Percentiles rank a stretch among this genome's conserved stretches.
phyloP scores from a whole-genome alignment of 2,888 invertebrate species.

The Zootermopsis nevadensis region DNA sequence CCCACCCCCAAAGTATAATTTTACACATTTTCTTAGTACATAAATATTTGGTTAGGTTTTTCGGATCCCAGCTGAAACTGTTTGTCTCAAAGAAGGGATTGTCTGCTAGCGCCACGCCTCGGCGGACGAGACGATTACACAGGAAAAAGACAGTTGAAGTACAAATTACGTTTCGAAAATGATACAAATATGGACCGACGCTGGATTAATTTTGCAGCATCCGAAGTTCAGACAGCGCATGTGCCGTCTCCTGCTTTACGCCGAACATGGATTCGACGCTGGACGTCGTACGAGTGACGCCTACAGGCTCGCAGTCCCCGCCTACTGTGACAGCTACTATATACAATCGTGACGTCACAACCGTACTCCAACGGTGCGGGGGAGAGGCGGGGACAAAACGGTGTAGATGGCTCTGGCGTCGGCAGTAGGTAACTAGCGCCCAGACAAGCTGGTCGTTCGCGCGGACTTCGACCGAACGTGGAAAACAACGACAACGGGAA shows the following conservation, averaged over 20 bases:
- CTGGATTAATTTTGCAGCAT: constrained; percentile 12
- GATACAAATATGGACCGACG: not conserved
- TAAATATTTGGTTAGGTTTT: too few species aligned
- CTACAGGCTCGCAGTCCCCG: constrained; percentile 29
- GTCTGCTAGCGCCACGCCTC: too few species aligned
- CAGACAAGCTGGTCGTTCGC: not conserved
- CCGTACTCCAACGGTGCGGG: constrained; percentile 7
- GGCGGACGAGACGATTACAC: too few species aligned
- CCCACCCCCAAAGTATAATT: too few species aligned
- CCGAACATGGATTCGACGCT: constrained; percentile 36
- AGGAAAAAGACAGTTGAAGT: not conserved
- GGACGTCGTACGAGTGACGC: constrained; percentile 35
- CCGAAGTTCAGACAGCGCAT: constrained; percentile 23
- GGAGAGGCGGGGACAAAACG: constrained; percentile 30
- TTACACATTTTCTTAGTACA: too few species aligned
- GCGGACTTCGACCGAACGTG: not conserved
- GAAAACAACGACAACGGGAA: not conserved
- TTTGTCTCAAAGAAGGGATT: too few species aligned
- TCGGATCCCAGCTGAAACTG: too few species aligned
- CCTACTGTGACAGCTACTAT: constrained; percentile 3
- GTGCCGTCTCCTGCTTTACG: constrained; percentile 4
- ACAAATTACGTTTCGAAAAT: not conserved
- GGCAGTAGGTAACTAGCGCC: constrained; percentile 28
- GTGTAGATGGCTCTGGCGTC: constrained; percentile 32
- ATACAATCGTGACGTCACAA: constrained; percentile 16